Percentiles rank a stretch among this genome's conserved stretches.
phyloP scores from a whole-genome alignment of 2,888 invertebrate genomes.

The Drosophila koepferae region DNA sequence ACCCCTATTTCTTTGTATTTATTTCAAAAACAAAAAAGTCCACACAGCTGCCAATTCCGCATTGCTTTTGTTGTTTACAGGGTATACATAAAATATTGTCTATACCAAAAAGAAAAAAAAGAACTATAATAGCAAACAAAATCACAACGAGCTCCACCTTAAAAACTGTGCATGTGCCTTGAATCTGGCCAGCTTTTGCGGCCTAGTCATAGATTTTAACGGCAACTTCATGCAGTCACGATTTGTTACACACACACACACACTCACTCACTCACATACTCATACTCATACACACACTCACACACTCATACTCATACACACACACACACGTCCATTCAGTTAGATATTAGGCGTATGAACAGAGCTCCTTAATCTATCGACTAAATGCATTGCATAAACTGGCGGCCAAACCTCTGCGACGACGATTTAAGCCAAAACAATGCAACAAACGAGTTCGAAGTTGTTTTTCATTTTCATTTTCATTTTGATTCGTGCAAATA shows the following conservation, averaged over 20 bases:
- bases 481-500: constrained; percentile 61
- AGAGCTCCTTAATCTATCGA: constrained; percentile 75
- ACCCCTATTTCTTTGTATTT: neutral
- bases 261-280: constrained; percentile 42
- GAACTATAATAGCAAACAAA: constrained; percentile 20
- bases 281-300: constrained; percentile 28
- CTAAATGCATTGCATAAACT: constrained; percentile 79
- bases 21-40: neutral
- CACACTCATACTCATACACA: constrained; percentile 33
- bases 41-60: neutral
- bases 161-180: constrained; percentile 62
- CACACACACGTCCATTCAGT: constrained; percentile 22
- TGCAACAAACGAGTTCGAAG: constrained; percentile 63
- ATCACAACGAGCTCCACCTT: constrained; percentile 70
- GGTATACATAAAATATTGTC: constrained; percentile 35
- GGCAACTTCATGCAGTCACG: constrained; percentile 79
- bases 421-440: constrained; percentile 64
- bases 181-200: constrained; percentile 38
- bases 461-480: constrained; percentile 29
- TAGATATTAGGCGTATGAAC: constrained; percentile 32
- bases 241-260: constrained; percentile 58
- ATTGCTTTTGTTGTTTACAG: neutral
- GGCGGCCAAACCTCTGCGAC: constrained; percentile 66
- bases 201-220: constrained; percentile 65
- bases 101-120: constrained; percentile 25